phyloP scores from a whole-genome alignment of 1,140 invertebrate species.

The Tetragnatha versicolor region DNA sequence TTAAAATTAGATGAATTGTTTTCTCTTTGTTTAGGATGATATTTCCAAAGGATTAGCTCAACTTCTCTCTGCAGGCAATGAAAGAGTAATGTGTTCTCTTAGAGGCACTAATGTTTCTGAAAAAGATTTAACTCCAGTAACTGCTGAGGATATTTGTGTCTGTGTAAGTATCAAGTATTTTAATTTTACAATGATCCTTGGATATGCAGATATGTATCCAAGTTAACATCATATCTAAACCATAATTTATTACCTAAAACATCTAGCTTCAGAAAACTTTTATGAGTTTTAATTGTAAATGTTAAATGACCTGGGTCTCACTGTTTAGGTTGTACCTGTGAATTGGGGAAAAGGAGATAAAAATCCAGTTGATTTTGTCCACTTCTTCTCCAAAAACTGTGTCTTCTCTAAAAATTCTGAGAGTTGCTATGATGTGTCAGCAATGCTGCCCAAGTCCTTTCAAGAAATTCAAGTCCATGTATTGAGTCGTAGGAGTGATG shows the following conservation, averaged over 20 bases:
- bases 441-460: constrained; percentile 26
- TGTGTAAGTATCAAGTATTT: constrained; percentile 16
- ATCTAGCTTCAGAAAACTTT: too few species aligned
- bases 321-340: constrained; percentile 12
- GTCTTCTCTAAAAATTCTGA: background rate
- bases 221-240: too few species aligned
- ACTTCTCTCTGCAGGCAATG: constrained; percentile 1
- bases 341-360: constrained; percentile 39
- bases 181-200: background rate
- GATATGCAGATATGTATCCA: background rate
- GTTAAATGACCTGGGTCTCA: too few species aligned
- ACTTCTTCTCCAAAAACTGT: constrained; percentile 41
- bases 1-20: too few species aligned
- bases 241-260: too few species aligned
- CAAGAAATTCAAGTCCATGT: constrained; percentile 48
- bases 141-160: constrained; percentile 30
- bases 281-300: too few species aligned
- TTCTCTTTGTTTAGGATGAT: constrained; percentile 6
- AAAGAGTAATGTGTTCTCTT: background rate
- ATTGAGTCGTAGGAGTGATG: constrained; percentile 21
- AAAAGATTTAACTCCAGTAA: background rate
- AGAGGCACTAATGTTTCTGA: background rate
- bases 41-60: background rate
- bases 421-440: background rate
- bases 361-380: constrained; percentile 47